A percentile compares a stretch with the other conserved stretches of the same genome.
phyloP scores from a whole-genome alignment of 2,888 invertebrate species.

The Dryomyza anilis region DNA sequence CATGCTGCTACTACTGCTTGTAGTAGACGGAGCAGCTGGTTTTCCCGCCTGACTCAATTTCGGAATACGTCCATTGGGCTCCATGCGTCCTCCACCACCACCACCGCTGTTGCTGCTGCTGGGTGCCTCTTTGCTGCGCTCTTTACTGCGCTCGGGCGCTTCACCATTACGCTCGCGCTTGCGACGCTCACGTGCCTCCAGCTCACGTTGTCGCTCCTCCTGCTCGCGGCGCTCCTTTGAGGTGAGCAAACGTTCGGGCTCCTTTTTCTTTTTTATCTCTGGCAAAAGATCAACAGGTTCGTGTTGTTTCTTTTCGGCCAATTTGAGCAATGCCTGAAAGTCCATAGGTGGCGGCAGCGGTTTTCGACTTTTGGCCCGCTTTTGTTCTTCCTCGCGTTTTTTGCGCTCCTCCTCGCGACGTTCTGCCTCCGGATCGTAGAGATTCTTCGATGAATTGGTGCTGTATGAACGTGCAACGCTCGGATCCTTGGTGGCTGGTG shows the following conservation, averaged over 20 bases:
- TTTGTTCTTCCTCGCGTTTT: slow-evolving; percentile 52
- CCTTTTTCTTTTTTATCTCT: slow-evolving; percentile 63
- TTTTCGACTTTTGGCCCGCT: slow-evolving; percentile 66
- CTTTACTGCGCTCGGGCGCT: slow-evolving; percentile 33
- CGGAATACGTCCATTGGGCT: slow-evolving; percentile 63
- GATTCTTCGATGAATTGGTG: slow-evolving; percentile 51
- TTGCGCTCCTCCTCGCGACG: slow-evolving; percentile 48
- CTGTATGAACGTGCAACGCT: slow-evolving; percentile 42
- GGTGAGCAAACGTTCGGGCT: slow-evolving; percentile 76
- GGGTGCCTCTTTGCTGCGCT: slow-evolving; percentile 29
- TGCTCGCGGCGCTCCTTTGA: slow-evolving; percentile 79
- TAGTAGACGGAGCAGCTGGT: slow-evolving; percentile 16
- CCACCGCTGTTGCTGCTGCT: slow-evolving; percentile 30
- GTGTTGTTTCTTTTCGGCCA: slow-evolving; percentile 82
- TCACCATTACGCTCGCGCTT: slow-evolving; percentile 56
- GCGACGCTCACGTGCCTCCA: slow-evolving; percentile 64
- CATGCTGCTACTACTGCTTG: slow-evolving; percentile 28
- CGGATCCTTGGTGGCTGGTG: slow-evolving; percentile 24
- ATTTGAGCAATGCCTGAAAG: slow-evolving; percentile 77
- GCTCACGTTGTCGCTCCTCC: slow-evolving; percentile 72
- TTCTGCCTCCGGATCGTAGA: slow-evolving; percentile 53
- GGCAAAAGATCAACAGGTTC: slow-evolving; percentile 70
- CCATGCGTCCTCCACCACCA: slow-evolving; percentile 46
- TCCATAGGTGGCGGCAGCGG: slow-evolving; percentile 76
- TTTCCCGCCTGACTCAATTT: slow-evolving; percentile 58